Conservation (phyloP, 2,888 invertebrate species). For the Synergus itoensis region DNA sequence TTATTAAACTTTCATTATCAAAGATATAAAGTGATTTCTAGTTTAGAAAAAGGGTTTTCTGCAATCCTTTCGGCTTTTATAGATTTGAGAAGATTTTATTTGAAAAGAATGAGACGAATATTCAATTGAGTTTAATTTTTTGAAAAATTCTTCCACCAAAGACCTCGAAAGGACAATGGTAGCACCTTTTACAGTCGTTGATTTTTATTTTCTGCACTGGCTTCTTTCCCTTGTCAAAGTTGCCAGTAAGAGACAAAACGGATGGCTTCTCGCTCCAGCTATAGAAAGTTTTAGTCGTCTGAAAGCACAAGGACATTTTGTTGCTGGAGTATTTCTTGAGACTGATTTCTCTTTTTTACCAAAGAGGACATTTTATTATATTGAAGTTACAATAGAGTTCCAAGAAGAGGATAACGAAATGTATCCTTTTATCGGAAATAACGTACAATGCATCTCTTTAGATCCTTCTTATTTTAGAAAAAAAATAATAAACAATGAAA, state of each 20-base stretch:
- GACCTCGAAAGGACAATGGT: background rate
- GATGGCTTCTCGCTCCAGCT: background rate
- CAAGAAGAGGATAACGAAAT: background rate
- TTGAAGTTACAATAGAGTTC: background rate
- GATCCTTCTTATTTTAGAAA: too few relatives aligned
- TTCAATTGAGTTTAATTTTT: background rate
- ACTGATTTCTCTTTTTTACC: background rate
- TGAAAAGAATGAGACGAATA: background rate
- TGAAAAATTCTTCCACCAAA: constrained; percentile 4
- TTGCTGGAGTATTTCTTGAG: background rate
- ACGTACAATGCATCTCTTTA: background rate
- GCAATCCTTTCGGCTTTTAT: background rate
- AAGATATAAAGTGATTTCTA: too few relatives aligned
- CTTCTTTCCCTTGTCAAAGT: constrained; percentile 15
- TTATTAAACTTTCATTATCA: too few relatives aligned
- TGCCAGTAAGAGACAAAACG: constrained; percentile 4
- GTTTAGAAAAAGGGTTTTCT: background rate
- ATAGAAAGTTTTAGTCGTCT: constrained; percentile 13
- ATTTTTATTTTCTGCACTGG: constrained; percentile 3
- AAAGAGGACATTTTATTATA: background rate
- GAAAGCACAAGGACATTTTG: constrained; percentile 4
- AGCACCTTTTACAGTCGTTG: constrained; percentile 8
- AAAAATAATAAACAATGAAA: too few relatives aligned
- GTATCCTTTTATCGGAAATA: too few relatives aligned
- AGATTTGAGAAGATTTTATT: background rate